Percentiles rank a stretch among this genome's conserved stretches.
Conservation (phyloP, 2,797 vertebrate genomes). For the Pantherophis vulpinus region DNA sequence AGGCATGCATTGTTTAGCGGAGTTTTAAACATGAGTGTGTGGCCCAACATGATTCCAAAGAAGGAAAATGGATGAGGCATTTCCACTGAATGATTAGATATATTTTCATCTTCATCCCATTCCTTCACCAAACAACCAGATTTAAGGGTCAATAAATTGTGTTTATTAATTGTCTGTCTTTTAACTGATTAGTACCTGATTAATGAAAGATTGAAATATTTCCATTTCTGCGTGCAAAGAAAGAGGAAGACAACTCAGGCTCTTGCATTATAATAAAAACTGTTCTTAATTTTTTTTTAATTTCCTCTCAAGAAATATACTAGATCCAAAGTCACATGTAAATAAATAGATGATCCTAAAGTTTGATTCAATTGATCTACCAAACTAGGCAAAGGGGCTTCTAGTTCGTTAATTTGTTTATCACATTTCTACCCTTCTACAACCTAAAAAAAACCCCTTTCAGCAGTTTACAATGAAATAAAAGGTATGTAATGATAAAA, state of each 20-base stretch:
- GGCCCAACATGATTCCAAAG: not conserved
- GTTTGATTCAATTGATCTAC: not conserved
- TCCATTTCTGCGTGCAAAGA: not conserved
- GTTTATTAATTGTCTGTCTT: conserved; percentile 4
- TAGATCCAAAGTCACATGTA: not conserved
- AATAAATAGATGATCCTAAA: not conserved
- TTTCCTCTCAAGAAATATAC: not conserved
- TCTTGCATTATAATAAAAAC: not conserved
- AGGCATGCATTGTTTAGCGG: not conserved
- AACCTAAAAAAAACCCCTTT: not conserved
- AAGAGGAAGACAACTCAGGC: not conserved
- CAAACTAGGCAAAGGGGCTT: not conserved
- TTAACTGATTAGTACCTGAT: not conserved
- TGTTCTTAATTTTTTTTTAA: not conserved
- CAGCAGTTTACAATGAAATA: not conserved
- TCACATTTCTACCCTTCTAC: not conserved
- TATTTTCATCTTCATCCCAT: not conserved
- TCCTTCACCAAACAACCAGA: not conserved
- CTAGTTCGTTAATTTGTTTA: not conserved
- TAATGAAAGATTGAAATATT: not conserved
- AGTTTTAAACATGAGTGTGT: not conserved
- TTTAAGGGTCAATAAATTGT: not conserved
- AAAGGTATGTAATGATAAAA: not conserved
- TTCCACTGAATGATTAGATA: not conserved
- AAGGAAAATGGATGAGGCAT: not conserved